These are phyloP conservation scores for Pseudoips prasinana DNA, from an alignment of 2,888 invertebrate species.

Conservation along the genomic window DNA sequence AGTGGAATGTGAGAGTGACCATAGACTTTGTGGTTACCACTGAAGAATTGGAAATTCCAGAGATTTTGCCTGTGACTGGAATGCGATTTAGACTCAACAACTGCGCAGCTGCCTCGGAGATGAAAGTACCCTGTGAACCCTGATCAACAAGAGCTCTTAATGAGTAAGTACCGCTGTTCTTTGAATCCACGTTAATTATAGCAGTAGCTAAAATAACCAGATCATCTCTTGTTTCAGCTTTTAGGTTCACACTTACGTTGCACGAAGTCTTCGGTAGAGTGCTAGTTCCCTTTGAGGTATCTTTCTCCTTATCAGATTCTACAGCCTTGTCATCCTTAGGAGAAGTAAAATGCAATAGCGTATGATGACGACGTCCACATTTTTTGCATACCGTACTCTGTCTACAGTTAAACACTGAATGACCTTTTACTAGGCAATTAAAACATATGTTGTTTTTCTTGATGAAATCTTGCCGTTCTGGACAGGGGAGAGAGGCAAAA, in stretches of 20 bases:
- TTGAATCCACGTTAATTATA: constrained; percentile 7
- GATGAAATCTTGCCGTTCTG: constrained; percentile 15
- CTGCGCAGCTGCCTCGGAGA: constrained; percentile 18
- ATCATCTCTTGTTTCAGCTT: constrained; percentile 9
- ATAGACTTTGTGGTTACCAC: constrained; percentile 20
- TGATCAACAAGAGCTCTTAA: constrained; percentile 22
- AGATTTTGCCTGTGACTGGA: constrained; percentile 20
- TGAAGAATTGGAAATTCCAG: constrained; percentile 16
- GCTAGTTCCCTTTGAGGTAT: not conserved
- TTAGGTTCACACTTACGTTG: constrained; percentile 3
- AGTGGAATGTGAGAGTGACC: too few species aligned
- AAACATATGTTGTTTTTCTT: constrained; percentile 19
- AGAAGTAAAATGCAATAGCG: constrained; percentile 12
- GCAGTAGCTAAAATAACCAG: constrained; percentile 19
- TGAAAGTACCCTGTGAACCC: constrained; percentile 25
- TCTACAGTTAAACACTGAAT: constrained; percentile 6
- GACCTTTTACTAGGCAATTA: constrained; percentile 20
- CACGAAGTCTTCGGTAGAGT: constrained; percentile 1
- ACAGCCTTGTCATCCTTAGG: not conserved
- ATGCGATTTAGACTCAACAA: constrained; percentile 13
- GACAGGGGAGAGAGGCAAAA: constrained; percentile 4
- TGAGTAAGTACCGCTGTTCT: constrained; percentile 6
- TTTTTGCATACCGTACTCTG: constrained; percentile 15
- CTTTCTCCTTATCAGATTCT: not conserved
- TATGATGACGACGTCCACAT: constrained; percentile 22